phyloP scores from a whole-genome alignment of 2,797 vertebrate genomes.

The Sebastolobus altivelis region DNA sequence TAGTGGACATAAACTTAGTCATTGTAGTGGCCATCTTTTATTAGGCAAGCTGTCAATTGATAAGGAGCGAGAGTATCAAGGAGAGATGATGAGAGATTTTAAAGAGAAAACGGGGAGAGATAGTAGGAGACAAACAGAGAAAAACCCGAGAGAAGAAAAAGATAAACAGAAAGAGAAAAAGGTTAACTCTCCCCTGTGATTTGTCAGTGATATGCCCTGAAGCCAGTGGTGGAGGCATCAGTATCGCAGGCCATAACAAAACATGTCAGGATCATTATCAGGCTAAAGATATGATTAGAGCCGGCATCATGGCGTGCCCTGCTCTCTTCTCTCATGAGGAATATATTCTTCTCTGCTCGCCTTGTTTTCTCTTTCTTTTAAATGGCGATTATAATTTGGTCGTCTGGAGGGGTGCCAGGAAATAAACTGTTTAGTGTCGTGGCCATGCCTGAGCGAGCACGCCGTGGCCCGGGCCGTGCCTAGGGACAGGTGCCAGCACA shows the following conservation, averaged over 20 bases:
- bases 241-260: conserved; percentile 86
- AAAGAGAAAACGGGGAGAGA: conserved; percentile 53
- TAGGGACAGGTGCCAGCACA: conserved; percentile 71
- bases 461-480: conserved; percentile 43
- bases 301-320: conserved; percentile 79
- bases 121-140: conserved; percentile 13
- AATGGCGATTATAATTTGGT: conserved; percentile 74
- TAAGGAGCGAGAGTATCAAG: conserved; percentile 36
- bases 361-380: conserved; percentile 70
- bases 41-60: conserved; percentile 80
- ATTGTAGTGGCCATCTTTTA: neutral
- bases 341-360: conserved; percentile 65
- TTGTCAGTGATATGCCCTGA: conserved; percentile 75
- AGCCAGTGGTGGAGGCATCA: conserved; percentile 82
- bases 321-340: conserved; percentile 89
- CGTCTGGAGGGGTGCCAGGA: conserved; percentile 73
- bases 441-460: conserved; percentile 68
- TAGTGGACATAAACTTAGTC: conserved; percentile 68
- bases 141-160: neutral
- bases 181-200: conserved; percentile 43
- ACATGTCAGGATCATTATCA: conserved; percentile 90
- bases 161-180: conserved; percentile 40
- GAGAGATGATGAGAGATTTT: conserved; percentile 74
- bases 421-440: conserved; percentile 77
- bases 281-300: conserved; percentile 85